Evolutionary conservation across 2,888 invertebrate genomes (phyloP), one percentile per base, ranked within the genome.

Genomic region (Ectobius pallidus): DNA sequence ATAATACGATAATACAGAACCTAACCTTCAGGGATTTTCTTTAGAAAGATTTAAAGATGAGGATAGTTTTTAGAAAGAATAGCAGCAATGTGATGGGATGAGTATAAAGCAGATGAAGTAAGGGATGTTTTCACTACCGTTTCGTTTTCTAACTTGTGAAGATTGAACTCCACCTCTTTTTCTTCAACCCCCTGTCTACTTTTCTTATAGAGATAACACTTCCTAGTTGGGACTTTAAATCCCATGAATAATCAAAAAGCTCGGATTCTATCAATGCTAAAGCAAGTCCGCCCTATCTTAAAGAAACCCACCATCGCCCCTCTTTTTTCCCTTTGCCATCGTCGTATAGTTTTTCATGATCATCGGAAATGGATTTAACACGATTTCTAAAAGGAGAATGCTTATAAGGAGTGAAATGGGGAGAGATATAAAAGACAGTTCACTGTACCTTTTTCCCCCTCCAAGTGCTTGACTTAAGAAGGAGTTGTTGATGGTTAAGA

Each of bases 241-340:
- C 25, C 52, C 52, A 52, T 52, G 52, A 52, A 52, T 52, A 52
- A 52, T 52, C 52, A 52, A 52, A 25, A 22, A 25, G 25, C 52
- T 22, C 25, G 52, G 11, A 52, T 25, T 52, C 52, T 52, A 52
- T 52, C 52, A 52, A 52, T 52, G 52, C 52, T 25, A 2, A 52
- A 9, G 52, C 52, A 52, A 25, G 22, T 22, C 25, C 52, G 25
- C 25, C 11, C 52, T 25, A 11, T 1, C 52, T 1, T 25, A n/a
- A n/a, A n/a, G n/a, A n/a, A n/a, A n/a, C 22, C 9, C 49, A 1
- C 25, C 52, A 9, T 39, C 14, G 7, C 39, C 6, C 6, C 39
- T 39, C 39, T 39, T 39, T 14, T 14, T 14, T 6, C 39, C 22
- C 52, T 25, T 11, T 2, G 4, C 52, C 6, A 6, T 6, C 7